Evolutionary conservation across 1,140 invertebrate species (phyloP), one percentile per base, ranked within the genome.

Genomic region (Drosophila oshimai): DNA sequence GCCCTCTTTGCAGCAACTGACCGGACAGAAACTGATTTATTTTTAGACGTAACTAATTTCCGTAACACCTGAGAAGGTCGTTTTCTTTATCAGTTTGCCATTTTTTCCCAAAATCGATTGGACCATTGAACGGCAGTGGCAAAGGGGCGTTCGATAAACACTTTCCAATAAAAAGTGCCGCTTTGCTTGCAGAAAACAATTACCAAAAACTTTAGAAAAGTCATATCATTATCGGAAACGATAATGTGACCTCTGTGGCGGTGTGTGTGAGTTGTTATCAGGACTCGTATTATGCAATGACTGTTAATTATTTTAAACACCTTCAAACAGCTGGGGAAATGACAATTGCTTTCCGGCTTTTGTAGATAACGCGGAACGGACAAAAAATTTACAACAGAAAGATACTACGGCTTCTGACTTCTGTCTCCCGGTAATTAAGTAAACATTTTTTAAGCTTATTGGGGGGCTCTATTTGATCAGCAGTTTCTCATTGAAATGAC

Each of bases 21-120:
- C 33, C 46, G 13, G 12, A 24, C 54, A 36, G 31, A 71, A 84
- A 84, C 58, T 68, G 65, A 86, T 86, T 78, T 86, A 74, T 75
- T 54, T 77, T 62, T 79, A 79, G 75, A 74, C 47, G 46, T 22
- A 62, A 70, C 74, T 57, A 86, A 79, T 84, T 84, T 71, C 51
- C 80, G 71, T 64, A 62, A 68, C 79, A 79, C 75, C 78, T 83
- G 42, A 77, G 74, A 33, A 64, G 47, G 39, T 53, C 18, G 29
- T 18, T 60, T 46, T 26, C 17, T 41, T 53, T 53, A 70, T 64
- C 51, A 60, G 2, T 7, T n/a, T 31, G 18, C 24, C 12, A 33
- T 29, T 44, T 45, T 13, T 1, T 29, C 33, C 31, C 20, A 28
- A 62, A 49, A 55, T 67, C 36, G 46, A 72, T 72, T 54, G 51